Conservation (phyloP, 2,888 invertebrate species). For the Hedya salicella region DNA sequence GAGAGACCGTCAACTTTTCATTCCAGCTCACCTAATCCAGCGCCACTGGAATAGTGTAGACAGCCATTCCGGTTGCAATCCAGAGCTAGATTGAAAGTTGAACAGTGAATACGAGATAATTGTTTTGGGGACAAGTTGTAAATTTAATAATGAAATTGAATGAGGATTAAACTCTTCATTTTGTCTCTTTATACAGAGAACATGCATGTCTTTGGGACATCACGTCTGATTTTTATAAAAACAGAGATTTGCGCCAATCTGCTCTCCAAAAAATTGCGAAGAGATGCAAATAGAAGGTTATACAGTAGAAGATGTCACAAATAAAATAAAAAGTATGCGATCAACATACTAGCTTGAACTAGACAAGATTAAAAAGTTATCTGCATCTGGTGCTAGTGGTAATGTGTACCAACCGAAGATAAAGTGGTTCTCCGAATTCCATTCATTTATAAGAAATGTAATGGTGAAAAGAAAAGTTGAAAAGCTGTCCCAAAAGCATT, state of each 20-base stretch:
- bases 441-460: constrained; percentile 45
- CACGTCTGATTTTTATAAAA: constrained; percentile 33
- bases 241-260: constrained; percentile 48
- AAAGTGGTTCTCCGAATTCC: constrained; percentile 43
- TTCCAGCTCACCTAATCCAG: constrained; percentile 42
- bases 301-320: constrained; percentile 46
- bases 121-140: constrained; percentile 36
- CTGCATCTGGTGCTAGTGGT: constrained; percentile 46
- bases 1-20: constrained; percentile 42
- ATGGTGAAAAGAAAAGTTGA: too few relatives aligned
- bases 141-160: constrained; percentile 1
- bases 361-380: constrained; percentile 47
- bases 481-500: not conserved
- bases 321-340: constrained; percentile 47
- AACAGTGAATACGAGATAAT: constrained; percentile 42
- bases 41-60: constrained; percentile 44
- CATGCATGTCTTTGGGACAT: constrained; percentile 22
- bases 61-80: constrained; percentile 44
- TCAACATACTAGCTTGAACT: constrained; percentile 49
- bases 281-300: constrained; percentile 47
- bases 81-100: constrained; percentile 39
- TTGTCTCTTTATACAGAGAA: constrained; percentile 19
- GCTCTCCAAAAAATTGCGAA: constrained; percentile 45
- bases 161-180: constrained; percentile 14
- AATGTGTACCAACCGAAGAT: constrained; percentile 44